A percentile compares a stretch with the other conserved stretches of the same genome.
phyloP scores from a whole-genome alignment of 1,140 invertebrate species.

The Brachionus koreanus region DNA sequence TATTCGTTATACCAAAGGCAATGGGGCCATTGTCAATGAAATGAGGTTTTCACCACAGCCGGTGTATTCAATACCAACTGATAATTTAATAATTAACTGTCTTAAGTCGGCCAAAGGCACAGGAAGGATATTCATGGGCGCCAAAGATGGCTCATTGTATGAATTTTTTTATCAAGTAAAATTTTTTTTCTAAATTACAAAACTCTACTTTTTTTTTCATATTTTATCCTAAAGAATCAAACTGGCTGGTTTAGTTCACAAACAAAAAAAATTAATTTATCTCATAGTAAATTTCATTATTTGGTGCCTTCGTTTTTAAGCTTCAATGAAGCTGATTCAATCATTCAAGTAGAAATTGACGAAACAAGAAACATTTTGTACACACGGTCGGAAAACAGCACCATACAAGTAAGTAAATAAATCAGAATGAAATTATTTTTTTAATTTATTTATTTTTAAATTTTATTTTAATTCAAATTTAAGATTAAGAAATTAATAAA shows the following conservation, averaged over 20 bases:
- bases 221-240: slow-evolving; percentile 56
- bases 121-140: slow-evolving; percentile 89
- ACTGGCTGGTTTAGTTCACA: slow-evolving; percentile 86
- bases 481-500: too few relatives aligned
- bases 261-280: slow-evolving; percentile 90
- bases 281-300: slow-evolving; percentile 77
- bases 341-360: slow-evolving; percentile 84
- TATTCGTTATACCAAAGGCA: slow-evolving; percentile 49
- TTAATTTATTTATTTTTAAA: neutral
- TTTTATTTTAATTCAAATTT: too few relatives aligned
- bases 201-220: too few relatives aligned
- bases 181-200: too few relatives aligned
- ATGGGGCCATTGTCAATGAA: slow-evolving; percentile 62
- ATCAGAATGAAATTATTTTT: neutral
- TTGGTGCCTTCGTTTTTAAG: slow-evolving; percentile 83
- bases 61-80: slow-evolving; percentile 83
- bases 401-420: slow-evolving; percentile 57
- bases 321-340: slow-evolving; percentile 73
- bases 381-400: slow-evolving; percentile 69
- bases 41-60: slow-evolving; percentile 88
- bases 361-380: slow-evolving; percentile 84
- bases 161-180: slow-evolving; percentile 90
- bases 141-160: slow-evolving; percentile 86
- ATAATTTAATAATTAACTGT: slow-evolving; percentile 75
- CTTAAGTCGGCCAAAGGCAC: neutral